phyloP scores from a whole-genome alignment of 92 coral and sea anemone genomes.

The Palythoa grandis region DNA sequence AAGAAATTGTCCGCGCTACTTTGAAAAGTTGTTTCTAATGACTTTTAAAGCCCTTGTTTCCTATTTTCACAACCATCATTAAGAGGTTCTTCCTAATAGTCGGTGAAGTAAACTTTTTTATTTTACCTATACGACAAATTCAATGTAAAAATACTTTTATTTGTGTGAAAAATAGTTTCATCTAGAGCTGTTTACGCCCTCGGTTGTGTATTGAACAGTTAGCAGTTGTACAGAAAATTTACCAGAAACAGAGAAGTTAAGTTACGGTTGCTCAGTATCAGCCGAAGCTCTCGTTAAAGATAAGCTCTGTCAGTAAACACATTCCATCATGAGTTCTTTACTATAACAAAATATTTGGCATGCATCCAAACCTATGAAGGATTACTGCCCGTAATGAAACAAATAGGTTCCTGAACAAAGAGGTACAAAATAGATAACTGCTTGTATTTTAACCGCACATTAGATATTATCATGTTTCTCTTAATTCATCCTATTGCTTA shows the following conservation, averaged over 20 bases:
- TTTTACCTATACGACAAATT: not conserved
- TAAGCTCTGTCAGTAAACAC: slow-evolving; percentile 7
- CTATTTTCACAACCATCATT: too few relatives aligned
- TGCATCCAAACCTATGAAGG: slow-evolving; percentile 23
- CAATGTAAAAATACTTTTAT: not conserved
- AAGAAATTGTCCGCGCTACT: too few relatives aligned
- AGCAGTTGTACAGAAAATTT: not conserved
- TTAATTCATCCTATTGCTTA: not conserved
- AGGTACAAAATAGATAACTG: not conserved
- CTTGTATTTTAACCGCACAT: not conserved
- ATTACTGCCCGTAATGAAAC: slow-evolving; percentile 17
- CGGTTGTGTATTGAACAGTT: not conserved
- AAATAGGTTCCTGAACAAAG: slow-evolving; percentile 9
- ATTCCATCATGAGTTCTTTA: slow-evolving; percentile 25
- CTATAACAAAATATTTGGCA: slow-evolving; percentile 1
- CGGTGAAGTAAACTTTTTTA: not conserved
- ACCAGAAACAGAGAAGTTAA: not conserved
- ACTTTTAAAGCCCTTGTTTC: too few relatives aligned
- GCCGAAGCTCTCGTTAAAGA: not conserved
- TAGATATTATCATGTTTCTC: slow-evolving; percentile 15
- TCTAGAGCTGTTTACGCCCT: not conserved
- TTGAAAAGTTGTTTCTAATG: too few relatives aligned
- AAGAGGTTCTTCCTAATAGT: not conserved
- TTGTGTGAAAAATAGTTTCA: not conserved
- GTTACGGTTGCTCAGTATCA: not conserved